Conservation (phyloP, 2,113 vertebrate genomes). For the Corynorhinus townsendii region DNA sequence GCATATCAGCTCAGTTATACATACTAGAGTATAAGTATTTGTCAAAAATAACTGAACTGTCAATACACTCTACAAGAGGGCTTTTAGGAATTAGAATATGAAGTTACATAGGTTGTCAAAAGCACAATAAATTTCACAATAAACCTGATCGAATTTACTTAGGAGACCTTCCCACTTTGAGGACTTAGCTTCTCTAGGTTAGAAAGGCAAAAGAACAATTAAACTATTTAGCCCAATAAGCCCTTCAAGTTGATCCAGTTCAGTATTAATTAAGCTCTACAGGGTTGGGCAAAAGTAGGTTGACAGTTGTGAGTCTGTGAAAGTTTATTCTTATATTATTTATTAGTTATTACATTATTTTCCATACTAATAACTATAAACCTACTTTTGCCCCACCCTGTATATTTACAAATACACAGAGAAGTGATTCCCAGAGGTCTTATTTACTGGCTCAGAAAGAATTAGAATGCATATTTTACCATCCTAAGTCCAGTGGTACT, state of each 20-base stretch:
- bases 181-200: neutral
- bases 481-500: neutral
- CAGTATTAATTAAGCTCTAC: too few relatives aligned
- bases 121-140: neutral
- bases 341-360: too few relatives aligned
- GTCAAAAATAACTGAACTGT: conserved; percentile 17
- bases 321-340: too few relatives aligned
- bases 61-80: neutral
- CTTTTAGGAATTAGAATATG: neutral
- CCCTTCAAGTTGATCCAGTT: neutral
- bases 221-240: neutral
- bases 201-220: neutral
- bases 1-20: neutral
- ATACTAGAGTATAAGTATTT: conserved; percentile 36
- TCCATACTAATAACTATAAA: too few relatives aligned
- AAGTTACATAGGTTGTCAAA: neutral
- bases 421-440: neutral
- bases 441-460: neutral
- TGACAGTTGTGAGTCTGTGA: too few relatives aligned
- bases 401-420: neutral
- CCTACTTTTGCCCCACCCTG: too few relatives aligned
- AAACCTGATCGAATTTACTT: neutral
- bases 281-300: too few relatives aligned
- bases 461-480: neutral
- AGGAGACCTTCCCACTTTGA: neutral